Evolutionary conservation across 1,140 invertebrate species (phyloP).

Genomic region (Zaprionus africanus): DNA sequence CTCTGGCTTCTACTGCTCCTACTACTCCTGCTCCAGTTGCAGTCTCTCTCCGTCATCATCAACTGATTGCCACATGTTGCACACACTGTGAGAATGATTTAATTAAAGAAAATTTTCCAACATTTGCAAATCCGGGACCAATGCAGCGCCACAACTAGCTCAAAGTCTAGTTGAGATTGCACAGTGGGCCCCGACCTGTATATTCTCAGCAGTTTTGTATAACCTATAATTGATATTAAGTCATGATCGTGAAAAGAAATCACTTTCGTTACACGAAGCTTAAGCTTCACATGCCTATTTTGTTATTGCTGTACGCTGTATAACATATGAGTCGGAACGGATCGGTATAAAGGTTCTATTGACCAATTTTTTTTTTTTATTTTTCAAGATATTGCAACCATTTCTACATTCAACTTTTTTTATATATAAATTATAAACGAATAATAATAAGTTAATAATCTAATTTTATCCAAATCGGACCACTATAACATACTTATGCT

Average conservation of each 20-base stretch:
- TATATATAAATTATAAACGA: too few species aligned
- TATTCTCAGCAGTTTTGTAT: too few species aligned
- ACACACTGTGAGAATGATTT: constrained; percentile 82
- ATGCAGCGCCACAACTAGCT: constrained; percentile 76
- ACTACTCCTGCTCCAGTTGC: constrained; percentile 26
- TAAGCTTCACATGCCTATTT: too few species aligned
- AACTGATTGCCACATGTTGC: constrained; percentile 71
- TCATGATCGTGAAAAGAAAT: too few species aligned
- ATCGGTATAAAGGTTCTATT: too few species aligned
- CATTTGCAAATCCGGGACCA: constrained; percentile 65
- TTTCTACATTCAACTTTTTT: not conserved
- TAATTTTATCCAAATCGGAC: too few species aligned
- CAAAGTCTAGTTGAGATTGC: constrained; percentile 60
- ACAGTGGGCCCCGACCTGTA: constrained; percentile 7
- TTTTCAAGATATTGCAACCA: not conserved
- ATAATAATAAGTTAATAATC: too few species aligned
- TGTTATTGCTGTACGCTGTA: too few species aligned
- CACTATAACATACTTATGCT: too few species aligned
- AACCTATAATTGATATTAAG: too few species aligned
- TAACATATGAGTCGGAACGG: too few species aligned
- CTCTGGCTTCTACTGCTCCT: constrained; percentile 7
- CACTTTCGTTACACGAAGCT: too few species aligned
- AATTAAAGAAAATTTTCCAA: constrained; percentile 70
- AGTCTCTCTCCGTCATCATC: not conserved
- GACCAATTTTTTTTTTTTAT: not conserved